Base-by-base conservation (phyloP, 2,888 invertebrate genomes). In the Andrena fulva region DNA sequence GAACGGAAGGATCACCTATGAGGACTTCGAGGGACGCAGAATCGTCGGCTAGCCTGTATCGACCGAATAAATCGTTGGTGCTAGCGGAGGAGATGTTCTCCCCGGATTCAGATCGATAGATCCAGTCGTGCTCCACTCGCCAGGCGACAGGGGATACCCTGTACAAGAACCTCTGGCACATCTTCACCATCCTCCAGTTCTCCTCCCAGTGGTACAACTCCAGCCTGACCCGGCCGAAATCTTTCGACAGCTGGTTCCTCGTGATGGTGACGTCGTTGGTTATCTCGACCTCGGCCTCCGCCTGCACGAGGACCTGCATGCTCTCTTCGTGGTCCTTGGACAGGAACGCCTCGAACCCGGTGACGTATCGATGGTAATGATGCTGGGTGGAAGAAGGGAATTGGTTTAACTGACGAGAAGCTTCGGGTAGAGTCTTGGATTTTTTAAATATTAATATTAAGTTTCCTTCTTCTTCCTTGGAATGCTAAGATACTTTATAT, bases 141-240 rank as follows among this genome's bases (percentile, higher is more conserved):
- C 96, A 96, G 35, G 94, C 94, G 59, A 95, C 94, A 1, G 96
- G 96, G 54, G 96, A 96, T n/a, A 96, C 93, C 89, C 95, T 95
- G 91, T 95, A 96, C n/a, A 97, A 93, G 93, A 96, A 96, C 87
- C 95, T 95, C 71, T 96, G 96, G 91, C 96, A 96, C 92, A 96
- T 95, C 91, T 96, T 96, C 77, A 95, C 95, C 63, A 95, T 93
- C 67, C 95, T 92, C 95, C 96, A 96, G 84, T 95, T 95, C 89
- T 96, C 96, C 88, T 96, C 96, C 74, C 96, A 94, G 31, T 95
- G 95, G 80, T 96, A 95, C 29, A 96, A 94, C 70, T 94, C 94
- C 33, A 95, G 82, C 3, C 92, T 89, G 6, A 90, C 80, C 63
- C 90, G 89, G 31, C 92, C 91, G 29, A 88, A 90, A n/a, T 87